Evolutionary conservation across 2,113 vertebrate genomes (phyloP).

Genomic region (Talpa occidentalis): DNA sequence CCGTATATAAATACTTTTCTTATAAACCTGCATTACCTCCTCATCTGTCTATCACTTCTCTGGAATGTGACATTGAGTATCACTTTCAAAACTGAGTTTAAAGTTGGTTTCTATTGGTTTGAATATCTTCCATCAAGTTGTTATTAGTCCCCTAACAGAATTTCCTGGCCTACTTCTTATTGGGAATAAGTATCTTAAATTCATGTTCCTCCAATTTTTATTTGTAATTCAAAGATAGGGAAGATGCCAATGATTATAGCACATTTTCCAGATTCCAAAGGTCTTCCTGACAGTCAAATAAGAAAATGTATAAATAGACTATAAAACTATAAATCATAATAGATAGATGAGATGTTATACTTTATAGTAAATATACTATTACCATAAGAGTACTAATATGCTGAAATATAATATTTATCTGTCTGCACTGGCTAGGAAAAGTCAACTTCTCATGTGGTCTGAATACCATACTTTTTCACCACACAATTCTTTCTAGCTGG

Average conservation of each 20-base stretch:
- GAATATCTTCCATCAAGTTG: neutral
- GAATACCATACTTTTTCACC: neutral
- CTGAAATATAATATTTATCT: neutral
- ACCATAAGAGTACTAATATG: neutral
- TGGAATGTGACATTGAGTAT: neutral
- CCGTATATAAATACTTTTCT: neutral
- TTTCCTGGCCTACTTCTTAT: neutral
- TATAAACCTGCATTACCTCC: neutral
- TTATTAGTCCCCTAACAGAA: neutral
- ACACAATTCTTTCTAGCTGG: neutral
- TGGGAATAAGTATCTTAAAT: neutral
- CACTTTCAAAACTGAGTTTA: neutral
- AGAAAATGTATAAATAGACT: conserved; percentile 4
- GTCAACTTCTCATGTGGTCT: neutral
- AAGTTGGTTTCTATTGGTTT: neutral
- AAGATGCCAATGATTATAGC: neutral
- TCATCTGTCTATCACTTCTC: neutral
- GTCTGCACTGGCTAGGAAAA: neutral
- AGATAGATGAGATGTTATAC: neutral
- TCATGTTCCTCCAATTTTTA: neutral
- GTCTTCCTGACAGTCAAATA: neutral
- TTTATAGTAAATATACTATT: neutral
- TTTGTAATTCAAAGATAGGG: conserved; percentile 6
- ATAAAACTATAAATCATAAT: neutral
- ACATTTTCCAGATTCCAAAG: conserved; percentile 14